Base-by-base conservation (phyloP, 2,888 invertebrate species). In the Polyploca ridens region DNA sequence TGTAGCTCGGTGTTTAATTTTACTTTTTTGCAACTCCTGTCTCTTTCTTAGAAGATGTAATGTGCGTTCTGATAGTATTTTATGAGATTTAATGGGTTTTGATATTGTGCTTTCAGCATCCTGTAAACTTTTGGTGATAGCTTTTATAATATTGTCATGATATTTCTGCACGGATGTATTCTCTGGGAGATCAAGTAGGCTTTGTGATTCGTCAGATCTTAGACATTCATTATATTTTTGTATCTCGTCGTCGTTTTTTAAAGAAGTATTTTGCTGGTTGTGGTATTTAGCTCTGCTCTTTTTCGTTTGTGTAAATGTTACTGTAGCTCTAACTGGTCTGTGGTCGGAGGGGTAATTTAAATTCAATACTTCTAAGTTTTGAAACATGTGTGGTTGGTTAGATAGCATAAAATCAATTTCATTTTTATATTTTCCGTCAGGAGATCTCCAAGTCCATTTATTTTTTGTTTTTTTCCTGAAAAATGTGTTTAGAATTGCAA, bases 341-440 rank as follows among this genome's bases (percentile, higher is more conserved):
- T n/a, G n/a, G n/a, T n/a, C n/a, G n/a, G n/a, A n/a, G n/a, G n/a
- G n/a, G n/a, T n/a, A n/a, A n/a, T n/a, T n/a, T n/a, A n/a, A n/a
- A n/a, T n/a, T n/a, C n/a, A n/a, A n/a, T n/a, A n/a, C n/a, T n/a
- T n/a, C n/a, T n/a, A n/a, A n/a, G n/a, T n/a, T n/a, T n/a, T n/a
- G n/a, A n/a, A 71, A 66, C 19, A 63, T 1, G 11, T 8, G 33
- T 35, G 67, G 67, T 19, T 33, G 44, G 35, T 73, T 73, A 64
- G 74, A 69, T 16, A 75, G 59, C 5, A 72, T 67, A 58, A 67
- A 72, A 38, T 75, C 75, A 16, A 73, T 72, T 69, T 75, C 68
- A 33, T 76, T 75, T 64, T 65, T n/a, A n/a, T n/a, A 11, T n/a
- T 63, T 49, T 58, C 63, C 60, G 16, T 71, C 61, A 1, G 72